Evolutionary conservation across 2,797 vertebrate species (phyloP).

Genomic region (Catostomus latipinnis): DNA sequence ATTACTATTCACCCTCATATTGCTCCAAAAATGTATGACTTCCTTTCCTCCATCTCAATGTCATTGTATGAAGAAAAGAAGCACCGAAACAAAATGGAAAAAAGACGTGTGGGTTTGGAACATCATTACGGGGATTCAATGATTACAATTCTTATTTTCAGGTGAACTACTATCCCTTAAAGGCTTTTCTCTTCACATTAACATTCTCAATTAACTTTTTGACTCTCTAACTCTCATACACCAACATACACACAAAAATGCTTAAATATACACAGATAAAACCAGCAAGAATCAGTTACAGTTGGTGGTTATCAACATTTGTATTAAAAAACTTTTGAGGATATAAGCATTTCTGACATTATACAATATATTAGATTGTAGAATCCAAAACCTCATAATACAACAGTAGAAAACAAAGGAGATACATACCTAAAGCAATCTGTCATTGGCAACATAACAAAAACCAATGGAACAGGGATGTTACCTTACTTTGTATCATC

Average conservation of each 20-base stretch:
- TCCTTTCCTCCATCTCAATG: too few species aligned
- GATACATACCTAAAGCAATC: background rate
- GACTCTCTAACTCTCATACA: slow-evolving; percentile 61
- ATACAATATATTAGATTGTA: too few species aligned
- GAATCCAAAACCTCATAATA: too few species aligned
- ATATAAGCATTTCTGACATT: background rate
- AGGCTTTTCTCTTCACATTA: slow-evolving; percentile 10
- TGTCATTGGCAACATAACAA: background rate
- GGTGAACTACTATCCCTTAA: background rate
- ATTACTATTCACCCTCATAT: too few species aligned
- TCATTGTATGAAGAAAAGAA: too few species aligned
- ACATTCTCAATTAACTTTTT: slow-evolving; percentile 40
- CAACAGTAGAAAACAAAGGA: too few species aligned
- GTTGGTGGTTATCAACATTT: background rate
- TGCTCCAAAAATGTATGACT: too few species aligned
- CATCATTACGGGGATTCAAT: too few species aligned
- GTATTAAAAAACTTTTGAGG: background rate
- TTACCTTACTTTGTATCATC: slow-evolving; percentile 15
- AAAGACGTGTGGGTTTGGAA: too few species aligned
- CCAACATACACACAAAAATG: slow-evolving; percentile 47
- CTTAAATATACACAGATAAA: slow-evolving; percentile 26
- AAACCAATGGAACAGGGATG: background rate
- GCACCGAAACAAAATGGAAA: too few species aligned
- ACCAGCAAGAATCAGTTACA: background rate
- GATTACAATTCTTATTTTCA: too few species aligned